Conservation (phyloP, 2,797 vertebrate species). For the Megalops cyprinoides region DNA sequence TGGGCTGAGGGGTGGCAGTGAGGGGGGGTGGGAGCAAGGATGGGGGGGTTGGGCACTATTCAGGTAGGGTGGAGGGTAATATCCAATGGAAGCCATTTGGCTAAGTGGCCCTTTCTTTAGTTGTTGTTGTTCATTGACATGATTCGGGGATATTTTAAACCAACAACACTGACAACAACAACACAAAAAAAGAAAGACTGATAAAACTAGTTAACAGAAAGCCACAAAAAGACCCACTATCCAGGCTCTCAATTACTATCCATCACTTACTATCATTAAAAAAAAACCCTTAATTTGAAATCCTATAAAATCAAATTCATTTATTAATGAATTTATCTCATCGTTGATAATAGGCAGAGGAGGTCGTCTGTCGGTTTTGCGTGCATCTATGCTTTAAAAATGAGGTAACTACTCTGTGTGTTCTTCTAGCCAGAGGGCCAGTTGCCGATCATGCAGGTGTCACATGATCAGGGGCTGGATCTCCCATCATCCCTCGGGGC, state of each 20-base stretch:
- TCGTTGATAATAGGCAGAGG: slow-evolving; percentile 31
- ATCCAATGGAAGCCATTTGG: slow-evolving; percentile 74
- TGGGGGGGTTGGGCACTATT: slow-evolving; percentile 60
- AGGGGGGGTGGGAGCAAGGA: slow-evolving; percentile 28
- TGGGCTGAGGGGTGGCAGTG: slow-evolving; percentile 39
- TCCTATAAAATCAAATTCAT: slow-evolving; percentile 59
- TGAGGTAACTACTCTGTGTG: slow-evolving; percentile 87
- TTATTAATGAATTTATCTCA: slow-evolving; percentile 29
- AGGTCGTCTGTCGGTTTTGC: slow-evolving; percentile 66
- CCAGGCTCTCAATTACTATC: slow-evolving; percentile 71
- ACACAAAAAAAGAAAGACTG: slow-evolving; percentile 34
- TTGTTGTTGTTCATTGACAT: slow-evolving; percentile 47
- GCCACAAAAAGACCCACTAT: slow-evolving; percentile 99
- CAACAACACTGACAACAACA: slow-evolving; percentile 29
- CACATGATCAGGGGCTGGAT: slow-evolving; percentile 95
- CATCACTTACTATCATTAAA: slow-evolving; percentile 53
- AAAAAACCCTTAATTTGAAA: slow-evolving; percentile 52
- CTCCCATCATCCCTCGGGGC: slow-evolving; percentile 92
- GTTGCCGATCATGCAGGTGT: slow-evolving; percentile 91
- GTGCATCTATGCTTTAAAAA: slow-evolving; percentile 81
- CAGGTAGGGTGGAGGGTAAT: slow-evolving; percentile 62
- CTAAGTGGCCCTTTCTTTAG: slow-evolving; percentile 55
- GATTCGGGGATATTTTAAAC: slow-evolving; percentile 27
- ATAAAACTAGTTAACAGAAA: slow-evolving; percentile 82
- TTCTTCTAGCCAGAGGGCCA: slow-evolving; percentile 98